A percentile compares a stretch with the other conserved stretches of the same genome.
These are phyloP conservation scores for Philopotamus ludificatus DNA, from an alignment of 1,140 invertebrate species.

Conservation along the genomic window DNA sequence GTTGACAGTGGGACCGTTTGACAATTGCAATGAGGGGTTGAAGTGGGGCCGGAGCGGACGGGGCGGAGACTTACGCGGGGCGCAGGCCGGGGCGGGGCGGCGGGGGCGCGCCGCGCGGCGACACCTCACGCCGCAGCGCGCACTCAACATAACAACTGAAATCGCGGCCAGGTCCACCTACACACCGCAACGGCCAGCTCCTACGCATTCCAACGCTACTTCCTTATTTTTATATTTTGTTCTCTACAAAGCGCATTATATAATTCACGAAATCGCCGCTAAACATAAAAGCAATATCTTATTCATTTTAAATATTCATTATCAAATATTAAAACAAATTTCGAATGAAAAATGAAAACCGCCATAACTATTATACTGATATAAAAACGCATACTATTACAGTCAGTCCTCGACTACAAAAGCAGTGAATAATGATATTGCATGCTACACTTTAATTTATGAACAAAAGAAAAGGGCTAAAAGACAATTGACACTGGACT, in stretches of 20 bases:
- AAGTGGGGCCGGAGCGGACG: neutral
- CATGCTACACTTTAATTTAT: too few relatives aligned
- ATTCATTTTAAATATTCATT: neutral
- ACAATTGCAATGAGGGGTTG: neutral
- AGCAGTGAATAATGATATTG: too few relatives aligned
- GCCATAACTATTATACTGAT: too few relatives aligned
- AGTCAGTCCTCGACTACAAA: too few relatives aligned
- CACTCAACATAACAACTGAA: too few relatives aligned
- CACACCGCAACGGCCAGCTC: neutral
- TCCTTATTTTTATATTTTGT: neutral
- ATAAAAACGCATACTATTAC: too few relatives aligned
- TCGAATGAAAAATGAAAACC: too few relatives aligned
- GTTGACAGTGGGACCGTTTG: neutral
- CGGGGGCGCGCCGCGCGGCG: neutral
- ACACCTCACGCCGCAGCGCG: neutral
- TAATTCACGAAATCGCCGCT: neutral
- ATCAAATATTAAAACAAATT: too few relatives aligned
- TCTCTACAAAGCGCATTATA: neutral
- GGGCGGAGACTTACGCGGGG: neutral
- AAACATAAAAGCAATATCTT: neutral
- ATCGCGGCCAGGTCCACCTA: too few relatives aligned
- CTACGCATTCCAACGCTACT: neutral
- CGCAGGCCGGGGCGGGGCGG: neutral
- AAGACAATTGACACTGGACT: too few relatives aligned
- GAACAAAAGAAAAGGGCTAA: too few relatives aligned